Conservation (phyloP, 2,888 invertebrate genomes). For the Acleris emargana region DNA sequence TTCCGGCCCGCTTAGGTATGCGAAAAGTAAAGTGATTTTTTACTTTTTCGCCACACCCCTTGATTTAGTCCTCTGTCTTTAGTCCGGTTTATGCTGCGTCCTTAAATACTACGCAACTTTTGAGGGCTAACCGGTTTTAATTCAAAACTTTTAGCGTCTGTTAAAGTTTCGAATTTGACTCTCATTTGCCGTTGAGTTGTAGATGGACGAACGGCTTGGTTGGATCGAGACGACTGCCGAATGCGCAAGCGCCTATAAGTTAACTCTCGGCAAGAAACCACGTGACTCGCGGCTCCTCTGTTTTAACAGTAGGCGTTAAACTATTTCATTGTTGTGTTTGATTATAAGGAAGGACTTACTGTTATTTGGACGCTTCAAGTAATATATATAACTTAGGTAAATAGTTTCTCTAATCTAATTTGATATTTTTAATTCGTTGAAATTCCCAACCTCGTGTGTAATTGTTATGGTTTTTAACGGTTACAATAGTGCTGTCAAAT, state of each 20-base stretch:
- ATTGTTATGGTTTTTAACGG: slow-evolving; percentile 27
- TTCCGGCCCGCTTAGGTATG: slow-evolving; percentile 20
- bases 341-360: neutral
- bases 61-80: slow-evolving; percentile 19
- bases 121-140: slow-evolving; percentile 7
- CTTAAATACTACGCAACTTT: slow-evolving; percentile 29
- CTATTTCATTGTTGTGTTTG: neutral
- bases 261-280: slow-evolving; percentile 30
- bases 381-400: neutral
- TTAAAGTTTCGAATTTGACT: slow-evolving; percentile 12
- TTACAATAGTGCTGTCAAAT: slow-evolving; percentile 26
- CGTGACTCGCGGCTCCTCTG: slow-evolving; percentile 7
- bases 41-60: slow-evolving; percentile 15
- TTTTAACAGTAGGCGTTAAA: slow-evolving; percentile 33
- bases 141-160: slow-evolving; percentile 9
- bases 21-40: slow-evolving; percentile 26
- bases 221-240: slow-evolving; percentile 10
- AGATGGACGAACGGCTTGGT: neutral
- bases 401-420: no score
- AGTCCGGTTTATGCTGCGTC: slow-evolving; percentile 29
- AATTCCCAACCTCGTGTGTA: slow-evolving; percentile 13
- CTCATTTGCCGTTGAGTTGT: slow-evolving; percentile 7
- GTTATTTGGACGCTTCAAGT: neutral
- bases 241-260: slow-evolving; percentile 31
- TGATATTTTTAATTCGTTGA: neutral